Conservation (phyloP, 2,113 vertebrate genomes). For the Nothoprocta perdicaria region DNA sequence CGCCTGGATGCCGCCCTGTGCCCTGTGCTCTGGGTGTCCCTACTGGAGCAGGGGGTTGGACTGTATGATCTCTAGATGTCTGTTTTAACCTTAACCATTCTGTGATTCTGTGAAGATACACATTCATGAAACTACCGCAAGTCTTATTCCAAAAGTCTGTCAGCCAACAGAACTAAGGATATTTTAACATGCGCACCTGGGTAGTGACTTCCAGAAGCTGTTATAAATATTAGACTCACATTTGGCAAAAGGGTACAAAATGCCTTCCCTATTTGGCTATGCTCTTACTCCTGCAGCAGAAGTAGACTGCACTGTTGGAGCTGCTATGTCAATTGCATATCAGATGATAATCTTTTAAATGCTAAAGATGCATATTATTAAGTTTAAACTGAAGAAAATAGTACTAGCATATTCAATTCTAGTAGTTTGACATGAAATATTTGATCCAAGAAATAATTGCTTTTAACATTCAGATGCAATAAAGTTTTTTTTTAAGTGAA, state of each 20-base stretch:
- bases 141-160: background rate
- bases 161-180: background rate
- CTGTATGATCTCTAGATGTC: too few relatives aligned
- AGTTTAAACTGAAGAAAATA: background rate
- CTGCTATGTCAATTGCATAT: background rate
- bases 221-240: background rate
- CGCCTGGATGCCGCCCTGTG: too few relatives aligned
- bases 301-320: background rate
- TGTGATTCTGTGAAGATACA: background rate
- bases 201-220: background rate
- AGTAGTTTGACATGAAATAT: background rate
- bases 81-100: too few relatives aligned
- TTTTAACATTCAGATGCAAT: background rate
- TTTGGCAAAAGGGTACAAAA: background rate
- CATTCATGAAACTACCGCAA: background rate
- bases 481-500: background rate
- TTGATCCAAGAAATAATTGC: background rate
- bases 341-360: background rate
- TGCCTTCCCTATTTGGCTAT: background rate
- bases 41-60: too few relatives aligned
- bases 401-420: background rate
- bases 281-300: background rate
- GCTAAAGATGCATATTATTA: background rate
- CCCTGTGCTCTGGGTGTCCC: too few relatives aligned
- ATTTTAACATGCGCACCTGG: background rate